phyloP scores from a whole-genome alignment of 2,888 invertebrate species.

The Philhelius pedissequus region DNA sequence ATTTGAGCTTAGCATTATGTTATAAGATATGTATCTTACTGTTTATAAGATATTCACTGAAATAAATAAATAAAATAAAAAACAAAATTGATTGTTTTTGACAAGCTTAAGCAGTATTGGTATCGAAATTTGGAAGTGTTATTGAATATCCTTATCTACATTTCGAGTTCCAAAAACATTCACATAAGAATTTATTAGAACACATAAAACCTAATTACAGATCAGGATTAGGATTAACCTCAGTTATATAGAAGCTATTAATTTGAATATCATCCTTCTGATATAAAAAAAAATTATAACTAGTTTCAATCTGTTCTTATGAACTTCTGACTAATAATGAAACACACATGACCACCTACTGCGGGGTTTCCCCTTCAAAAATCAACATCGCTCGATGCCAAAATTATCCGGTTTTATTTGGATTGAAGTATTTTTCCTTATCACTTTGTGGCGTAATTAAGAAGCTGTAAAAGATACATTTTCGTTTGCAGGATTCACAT shows the following conservation, averaged over 20 bases:
- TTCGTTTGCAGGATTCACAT: background rate
- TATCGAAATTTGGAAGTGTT: no score
- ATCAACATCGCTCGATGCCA: background rate
- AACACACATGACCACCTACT: background rate
- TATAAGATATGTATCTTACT: no score
- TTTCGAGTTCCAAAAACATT: no score
- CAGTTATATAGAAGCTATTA: background rate
- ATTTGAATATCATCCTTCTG: constrained; percentile 2
- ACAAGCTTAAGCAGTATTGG: no score
- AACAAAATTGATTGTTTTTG: no score
- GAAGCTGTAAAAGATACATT: background rate
- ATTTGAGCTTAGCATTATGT: no score
- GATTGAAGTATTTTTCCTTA: background rate
- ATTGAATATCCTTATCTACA: no score
- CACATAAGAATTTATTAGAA: no score
- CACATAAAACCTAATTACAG: no score
- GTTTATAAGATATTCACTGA: no score
- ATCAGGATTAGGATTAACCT: background rate
- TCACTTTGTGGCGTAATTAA: background rate
- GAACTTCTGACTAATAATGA: background rate
- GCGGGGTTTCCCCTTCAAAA: background rate
- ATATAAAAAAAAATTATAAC: background rate
- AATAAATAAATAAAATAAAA: no score
- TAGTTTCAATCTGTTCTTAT: background rate
- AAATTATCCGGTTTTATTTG: background rate